Evolutionary conservation across 2,797 vertebrate species (phyloP), one percentile per base, ranked within the genome.

Genomic region (Nasua narica): DNA sequence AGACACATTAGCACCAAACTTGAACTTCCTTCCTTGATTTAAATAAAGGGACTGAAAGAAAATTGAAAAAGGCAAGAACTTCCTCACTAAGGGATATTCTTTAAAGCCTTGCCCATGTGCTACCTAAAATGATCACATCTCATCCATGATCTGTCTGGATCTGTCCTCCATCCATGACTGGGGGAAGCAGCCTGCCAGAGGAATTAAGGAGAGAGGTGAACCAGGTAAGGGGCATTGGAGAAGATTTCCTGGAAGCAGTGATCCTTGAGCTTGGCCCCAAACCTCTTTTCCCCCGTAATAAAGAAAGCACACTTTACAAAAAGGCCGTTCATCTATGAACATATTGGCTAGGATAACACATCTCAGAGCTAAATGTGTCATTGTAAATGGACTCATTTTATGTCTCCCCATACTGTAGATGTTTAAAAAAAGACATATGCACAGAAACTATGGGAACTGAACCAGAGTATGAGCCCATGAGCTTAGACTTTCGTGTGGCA

Each of bases 331-430:
- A 95, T 93, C 79, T 91, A 27, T 52, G 27, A 98, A 74, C 78
- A 94, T 94, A 97, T 93, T 92, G 95, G 81, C 83, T 87, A 91
- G 58, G 40, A 78, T 25, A 97, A 95, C 89, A 95, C 86, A 87
- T 92, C 88, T 67, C 72, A 96, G 90, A 97, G 91, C 90, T 97
- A 93, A 97, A 97, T 96, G 77, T 95, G 72, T 96, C 89, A 62
- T 40, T 94, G 50, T 77, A 97, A 95, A 96, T 86, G 95, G 87
- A 97, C 58, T 97, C 65, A 93, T 96, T 98, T 97, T 90, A 46
- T 81, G 83, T 93, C 72, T 98, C 40, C 78, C 40, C 35, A 86
- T 96, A 67, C 65, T 83, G 19, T 89, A 62, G 60, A 65, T 97
- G 76, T 79, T 96, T 70, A 95, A 95, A 92, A 96, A 95, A 7